Conservation (phyloP, 2,797 vertebrate species). For the Centroberyx gerrardi region DNA sequence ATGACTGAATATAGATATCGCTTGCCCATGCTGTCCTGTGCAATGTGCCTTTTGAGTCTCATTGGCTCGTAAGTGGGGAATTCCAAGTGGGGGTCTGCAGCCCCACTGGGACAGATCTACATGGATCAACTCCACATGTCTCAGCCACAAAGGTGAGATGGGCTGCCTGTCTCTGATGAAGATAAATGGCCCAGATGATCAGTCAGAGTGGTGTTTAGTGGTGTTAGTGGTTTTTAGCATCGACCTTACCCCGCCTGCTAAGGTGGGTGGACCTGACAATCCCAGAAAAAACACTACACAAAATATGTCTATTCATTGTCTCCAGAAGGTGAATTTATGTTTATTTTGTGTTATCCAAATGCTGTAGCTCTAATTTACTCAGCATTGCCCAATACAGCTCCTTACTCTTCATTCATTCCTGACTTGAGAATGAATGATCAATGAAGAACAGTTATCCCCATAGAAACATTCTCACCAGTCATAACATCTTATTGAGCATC, state of each 20-base stretch:
- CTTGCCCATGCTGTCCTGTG: neutral
- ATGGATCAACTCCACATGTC: neutral
- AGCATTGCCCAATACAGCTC: no score
- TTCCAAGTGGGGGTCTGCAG: neutral
- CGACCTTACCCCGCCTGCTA: neutral
- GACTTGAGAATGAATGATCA: neutral
- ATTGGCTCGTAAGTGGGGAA: neutral
- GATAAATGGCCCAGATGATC: conserved; percentile 4
- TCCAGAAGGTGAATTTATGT: neutral
- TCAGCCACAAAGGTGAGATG: neutral
- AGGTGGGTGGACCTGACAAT: neutral
- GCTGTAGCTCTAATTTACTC: neutral
- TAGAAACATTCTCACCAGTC: neutral
- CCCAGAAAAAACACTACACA: neutral
- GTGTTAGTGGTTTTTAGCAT: neutral
- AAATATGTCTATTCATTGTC: no score
- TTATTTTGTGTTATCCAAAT: neutral
- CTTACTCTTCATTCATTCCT: neutral
- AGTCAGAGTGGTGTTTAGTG: neutral
- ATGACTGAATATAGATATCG: neutral
- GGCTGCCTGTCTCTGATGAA: conserved; percentile 4
- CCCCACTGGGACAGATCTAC: neutral
- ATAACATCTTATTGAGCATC: neutral
- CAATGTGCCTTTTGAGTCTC: neutral
- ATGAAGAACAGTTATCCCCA: neutral